Evolutionary conservation across 2,797 vertebrate species (phyloP).

Genomic region (Epinephelus malabaricus): DNA sequence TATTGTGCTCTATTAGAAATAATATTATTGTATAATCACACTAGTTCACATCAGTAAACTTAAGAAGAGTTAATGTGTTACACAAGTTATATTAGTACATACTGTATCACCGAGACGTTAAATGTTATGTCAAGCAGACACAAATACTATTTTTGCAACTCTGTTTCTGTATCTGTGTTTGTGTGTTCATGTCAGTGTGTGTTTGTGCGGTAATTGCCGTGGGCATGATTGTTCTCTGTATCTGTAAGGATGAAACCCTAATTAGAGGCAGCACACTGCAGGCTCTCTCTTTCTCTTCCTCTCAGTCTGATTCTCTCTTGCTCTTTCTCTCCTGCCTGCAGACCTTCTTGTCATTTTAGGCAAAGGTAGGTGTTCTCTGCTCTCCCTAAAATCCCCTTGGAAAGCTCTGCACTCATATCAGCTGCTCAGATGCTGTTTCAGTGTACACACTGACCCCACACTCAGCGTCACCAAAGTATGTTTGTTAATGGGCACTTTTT

Average conservation of each 20-base stretch:
- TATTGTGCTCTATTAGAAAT: not conserved
- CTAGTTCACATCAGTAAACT: not conserved
- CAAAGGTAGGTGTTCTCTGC: constrained; percentile 52
- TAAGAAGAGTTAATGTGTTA: not conserved
- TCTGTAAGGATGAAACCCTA: constrained; percentile 54
- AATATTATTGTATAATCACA: not conserved
- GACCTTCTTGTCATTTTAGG: constrained; percentile 56
- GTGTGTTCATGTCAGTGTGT: constrained; percentile 8
- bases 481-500: no score
- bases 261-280: constrained; percentile 49
- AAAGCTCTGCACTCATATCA: constrained; percentile 65
- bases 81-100: not conserved
- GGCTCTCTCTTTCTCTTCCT: constrained; percentile 35
- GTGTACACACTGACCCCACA: constrained; percentile 18
- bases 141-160: not conserved
- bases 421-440: constrained; percentile 30
- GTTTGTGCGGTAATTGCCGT: constrained; percentile 14
- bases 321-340: constrained; percentile 20
- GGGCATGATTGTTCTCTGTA: constrained; percentile 39
- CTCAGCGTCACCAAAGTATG: not conserved
- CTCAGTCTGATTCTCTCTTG: constrained; percentile 9
- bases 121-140: constrained; percentile 7
- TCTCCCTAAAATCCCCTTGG: constrained; percentile 66
- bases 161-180: constrained; percentile 14
- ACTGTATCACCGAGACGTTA: not conserved